A percentile compares a stretch with the other conserved stretches of the same genome.
Conservation (phyloP, 2,113 vertebrate species). For the Caracal caracal region DNA sequence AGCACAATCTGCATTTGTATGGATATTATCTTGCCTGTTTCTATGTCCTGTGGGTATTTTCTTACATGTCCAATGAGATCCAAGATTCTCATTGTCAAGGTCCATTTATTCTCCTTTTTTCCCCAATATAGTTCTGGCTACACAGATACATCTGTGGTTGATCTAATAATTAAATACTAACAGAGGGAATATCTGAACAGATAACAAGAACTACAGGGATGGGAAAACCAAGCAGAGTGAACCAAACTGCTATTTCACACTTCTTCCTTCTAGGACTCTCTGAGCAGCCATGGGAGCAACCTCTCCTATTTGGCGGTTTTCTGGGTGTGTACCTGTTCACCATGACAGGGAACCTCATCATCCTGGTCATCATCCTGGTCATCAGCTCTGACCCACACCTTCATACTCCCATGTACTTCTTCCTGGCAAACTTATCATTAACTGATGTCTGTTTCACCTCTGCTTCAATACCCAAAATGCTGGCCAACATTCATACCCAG, state of each 20-base stretch:
- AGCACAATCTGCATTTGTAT: background rate
- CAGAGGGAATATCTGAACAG: background rate
- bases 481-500: constrained; percentile 63
- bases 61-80: background rate
- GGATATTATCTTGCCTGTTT: background rate
- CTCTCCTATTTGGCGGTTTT: constrained; percentile 59
- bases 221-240: constrained; percentile 43
- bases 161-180: background rate
- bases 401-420: constrained; percentile 84
- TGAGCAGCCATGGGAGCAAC: constrained; percentile 1
- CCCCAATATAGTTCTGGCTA: background rate
- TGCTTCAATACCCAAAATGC: constrained; percentile 67
- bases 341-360: constrained; percentile 79
- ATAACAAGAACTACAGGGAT: constrained; percentile 31
- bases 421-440: constrained; percentile 70
- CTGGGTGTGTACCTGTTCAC: constrained; percentile 79
- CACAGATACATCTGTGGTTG: background rate
- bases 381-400: constrained; percentile 72
- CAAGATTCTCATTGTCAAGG: background rate
- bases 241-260: constrained; percentile 57
- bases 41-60: background rate
- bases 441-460: constrained; percentile 66
- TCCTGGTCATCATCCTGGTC: constrained; percentile 77
- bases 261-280: constrained; percentile 76
- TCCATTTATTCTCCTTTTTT: background rate